These are phyloP conservation scores for Pterobdella sp. DNA, from an alignment of 2,888 invertebrate species.

Conservation along the genomic window DNA sequence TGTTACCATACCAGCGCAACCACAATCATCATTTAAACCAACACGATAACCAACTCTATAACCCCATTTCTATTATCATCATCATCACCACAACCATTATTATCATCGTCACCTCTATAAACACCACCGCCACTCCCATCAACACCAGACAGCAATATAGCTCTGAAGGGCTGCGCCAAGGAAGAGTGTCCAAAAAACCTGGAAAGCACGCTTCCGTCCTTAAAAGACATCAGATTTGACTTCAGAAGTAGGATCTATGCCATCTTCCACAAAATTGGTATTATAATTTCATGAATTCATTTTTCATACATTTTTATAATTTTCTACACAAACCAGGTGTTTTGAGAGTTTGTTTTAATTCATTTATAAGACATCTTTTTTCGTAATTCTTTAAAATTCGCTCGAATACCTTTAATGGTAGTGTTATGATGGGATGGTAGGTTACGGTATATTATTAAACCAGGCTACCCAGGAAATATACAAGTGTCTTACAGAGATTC, in stretches of 20 bases:
- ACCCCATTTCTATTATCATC: too few species aligned
- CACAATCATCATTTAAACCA: too few species aligned
- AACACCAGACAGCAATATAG: too few species aligned
- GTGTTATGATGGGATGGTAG: too few species aligned
- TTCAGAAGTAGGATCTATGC: conserved; percentile 51
- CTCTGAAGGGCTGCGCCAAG: not conserved
- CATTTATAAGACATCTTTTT: not conserved
- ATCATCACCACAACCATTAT: too few species aligned
- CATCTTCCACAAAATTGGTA: conserved; percentile 49
- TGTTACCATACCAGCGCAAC: too few species aligned
- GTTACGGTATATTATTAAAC: too few species aligned
- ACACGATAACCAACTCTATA: too few species aligned
- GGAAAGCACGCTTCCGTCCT: not conserved
- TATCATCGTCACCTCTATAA: too few species aligned
- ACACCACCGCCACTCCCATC: too few species aligned
- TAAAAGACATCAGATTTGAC: conserved; percentile 38
- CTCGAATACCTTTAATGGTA: too few species aligned
- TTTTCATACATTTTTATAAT: not conserved
- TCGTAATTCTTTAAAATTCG: too few species aligned
- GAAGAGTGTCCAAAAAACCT: not conserved
- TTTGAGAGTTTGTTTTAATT: not conserved
- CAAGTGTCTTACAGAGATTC: conserved; percentile 49
- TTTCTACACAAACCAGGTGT: not conserved
- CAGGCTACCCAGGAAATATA: conserved; percentile 48
- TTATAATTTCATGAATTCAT: not conserved